Conservation (phyloP, 2,113 vertebrate genomes). For the Meleagris gallopavo region DNA sequence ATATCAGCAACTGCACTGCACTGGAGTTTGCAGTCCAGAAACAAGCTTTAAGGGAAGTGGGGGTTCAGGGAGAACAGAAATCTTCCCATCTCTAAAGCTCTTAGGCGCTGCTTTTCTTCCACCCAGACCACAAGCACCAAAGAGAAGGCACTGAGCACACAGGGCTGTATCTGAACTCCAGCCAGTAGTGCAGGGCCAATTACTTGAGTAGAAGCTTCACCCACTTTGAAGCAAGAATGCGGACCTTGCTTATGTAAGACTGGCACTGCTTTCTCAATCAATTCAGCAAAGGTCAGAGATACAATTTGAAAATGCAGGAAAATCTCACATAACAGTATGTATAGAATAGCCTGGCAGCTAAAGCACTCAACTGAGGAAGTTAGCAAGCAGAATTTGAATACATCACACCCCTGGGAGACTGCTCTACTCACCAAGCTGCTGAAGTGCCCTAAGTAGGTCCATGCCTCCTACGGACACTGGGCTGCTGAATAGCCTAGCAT, state of each 20-base stretch:
- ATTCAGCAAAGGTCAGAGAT: background rate
- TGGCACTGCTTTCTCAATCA: background rate
- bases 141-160: background rate
- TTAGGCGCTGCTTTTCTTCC: background rate
- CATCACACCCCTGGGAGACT: background rate
- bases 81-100: background rate
- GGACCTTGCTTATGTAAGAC: background rate
- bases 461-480: background rate
- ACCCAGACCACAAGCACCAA: background rate
- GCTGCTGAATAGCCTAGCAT: background rate
- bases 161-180: background rate
- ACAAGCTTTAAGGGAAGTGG: background rate
- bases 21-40: background rate
- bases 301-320: background rate
- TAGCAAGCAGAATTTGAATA: background rate
- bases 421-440: background rate
- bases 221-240: background rate
- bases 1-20: background rate
- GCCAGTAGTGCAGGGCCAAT: background rate
- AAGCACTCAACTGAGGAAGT: background rate
- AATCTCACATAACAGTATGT: background rate
- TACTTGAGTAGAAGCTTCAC: background rate
- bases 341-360: accelerated
- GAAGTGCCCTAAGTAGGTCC: background rate
- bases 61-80: background rate